Conservation (phyloP, 2,113 vertebrate genomes). For the Bombycilla garrulus region DNA sequence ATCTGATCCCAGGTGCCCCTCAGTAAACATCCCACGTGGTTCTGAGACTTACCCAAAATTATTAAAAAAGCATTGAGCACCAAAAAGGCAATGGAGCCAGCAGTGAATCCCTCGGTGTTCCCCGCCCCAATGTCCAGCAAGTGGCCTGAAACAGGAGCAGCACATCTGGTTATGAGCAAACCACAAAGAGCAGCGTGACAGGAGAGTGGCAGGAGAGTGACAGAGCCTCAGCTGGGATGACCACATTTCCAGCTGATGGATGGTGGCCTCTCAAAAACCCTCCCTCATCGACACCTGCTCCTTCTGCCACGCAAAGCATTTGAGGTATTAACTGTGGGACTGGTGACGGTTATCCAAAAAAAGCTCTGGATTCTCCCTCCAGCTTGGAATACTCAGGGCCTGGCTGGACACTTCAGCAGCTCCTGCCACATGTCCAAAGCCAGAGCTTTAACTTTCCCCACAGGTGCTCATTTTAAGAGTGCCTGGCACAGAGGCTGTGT, state of each 20-base stretch:
- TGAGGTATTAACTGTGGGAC: background rate
- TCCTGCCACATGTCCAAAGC: background rate
- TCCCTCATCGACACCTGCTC: accelerated
- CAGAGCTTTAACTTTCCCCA: background rate
- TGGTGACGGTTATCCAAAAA: background rate
- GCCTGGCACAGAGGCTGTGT: background rate
- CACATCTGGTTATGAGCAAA: background rate
- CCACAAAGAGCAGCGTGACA: accelerated
- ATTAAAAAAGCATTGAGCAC: constrained; percentile 82
- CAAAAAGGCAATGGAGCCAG: constrained; percentile 80
- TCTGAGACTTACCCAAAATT: constrained; percentile 73
- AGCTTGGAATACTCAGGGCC: background rate
- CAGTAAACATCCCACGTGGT: background rate
- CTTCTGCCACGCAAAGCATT: background rate
- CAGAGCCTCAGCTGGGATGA: background rate
- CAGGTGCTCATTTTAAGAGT: background rate
- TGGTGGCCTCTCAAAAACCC: background rate
- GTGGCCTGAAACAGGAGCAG: constrained; percentile 65
- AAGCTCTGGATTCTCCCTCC: background rate
- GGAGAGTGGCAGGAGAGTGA: background rate
- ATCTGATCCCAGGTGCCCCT: background rate
- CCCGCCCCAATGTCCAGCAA: constrained; percentile 54
- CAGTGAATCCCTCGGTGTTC: constrained; percentile 74
- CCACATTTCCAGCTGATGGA: background rate
- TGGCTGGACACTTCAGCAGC: background rate